Evolutionary conservation across 1,140 invertebrate species (phyloP).

Genomic region (Leucophenga varia): DNA sequence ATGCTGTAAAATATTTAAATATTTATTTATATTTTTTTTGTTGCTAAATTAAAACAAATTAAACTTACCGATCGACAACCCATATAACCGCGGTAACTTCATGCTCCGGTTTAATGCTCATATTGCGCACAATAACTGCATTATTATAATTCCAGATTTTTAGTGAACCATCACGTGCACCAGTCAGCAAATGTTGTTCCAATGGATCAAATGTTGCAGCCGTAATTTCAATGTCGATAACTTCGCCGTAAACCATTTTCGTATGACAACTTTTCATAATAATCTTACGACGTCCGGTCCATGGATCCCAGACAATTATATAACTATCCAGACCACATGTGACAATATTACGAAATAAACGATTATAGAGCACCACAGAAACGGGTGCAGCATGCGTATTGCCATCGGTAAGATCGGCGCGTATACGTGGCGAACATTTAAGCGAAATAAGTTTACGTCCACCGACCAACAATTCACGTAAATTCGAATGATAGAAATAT

Average conservation of each 20-base stretch:
- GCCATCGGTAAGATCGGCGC: slow-evolving; percentile 67
- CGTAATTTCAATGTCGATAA: slow-evolving; percentile 70
- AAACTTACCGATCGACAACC: slow-evolving; percentile 59
- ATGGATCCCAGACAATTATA: slow-evolving; percentile 73
- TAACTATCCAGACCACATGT: slow-evolving; percentile 70
- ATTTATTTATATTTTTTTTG: background rate
- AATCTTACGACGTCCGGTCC: slow-evolving; percentile 63
- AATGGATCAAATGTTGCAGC: slow-evolving; percentile 73
- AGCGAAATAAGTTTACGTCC: slow-evolving; percentile 63
- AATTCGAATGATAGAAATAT: slow-evolving; percentile 64
- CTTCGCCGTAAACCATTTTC: slow-evolving; percentile 61
- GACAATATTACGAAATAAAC: slow-evolving; percentile 67
- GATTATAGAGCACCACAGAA: slow-evolving; percentile 68
- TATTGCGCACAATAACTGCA: slow-evolving; percentile 65
- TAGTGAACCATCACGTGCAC: slow-evolving; percentile 67
- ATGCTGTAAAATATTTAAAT: slow-evolving; percentile 57
- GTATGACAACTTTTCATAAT: slow-evolving; percentile 68
- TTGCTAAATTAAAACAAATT: too few species aligned
- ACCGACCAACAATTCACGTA: slow-evolving; percentile 66
- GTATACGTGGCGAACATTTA: slow-evolving; percentile 63
- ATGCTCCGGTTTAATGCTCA: slow-evolving; percentile 63
- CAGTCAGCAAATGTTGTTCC: slow-evolving; percentile 69
- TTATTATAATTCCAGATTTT: slow-evolving; percentile 81
- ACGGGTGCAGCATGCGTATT: slow-evolving; percentile 67
- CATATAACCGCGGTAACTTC: slow-evolving; percentile 64